Evolutionary conservation across 2,113 vertebrate species (phyloP), one percentile per base, ranked within the genome.

Genomic region (Phocoena phocoena): DNA sequence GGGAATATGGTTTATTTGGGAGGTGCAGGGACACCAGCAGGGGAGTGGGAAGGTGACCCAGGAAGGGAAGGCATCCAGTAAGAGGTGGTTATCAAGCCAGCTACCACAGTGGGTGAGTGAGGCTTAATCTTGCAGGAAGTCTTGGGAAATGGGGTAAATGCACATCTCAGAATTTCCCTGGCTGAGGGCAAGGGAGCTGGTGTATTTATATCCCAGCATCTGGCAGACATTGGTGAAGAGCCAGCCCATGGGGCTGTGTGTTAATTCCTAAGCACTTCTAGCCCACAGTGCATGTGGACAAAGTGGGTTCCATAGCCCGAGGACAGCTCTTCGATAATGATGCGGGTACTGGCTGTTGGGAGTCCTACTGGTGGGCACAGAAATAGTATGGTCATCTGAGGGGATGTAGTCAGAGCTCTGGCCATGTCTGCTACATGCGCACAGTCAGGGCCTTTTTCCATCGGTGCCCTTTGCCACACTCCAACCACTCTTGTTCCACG

Each of bases 1-100:
- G 76, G 36, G 21, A 63, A 33, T 36, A 77, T 53, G 23, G 47
- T 38, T 95, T 77, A 50, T 74, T 85, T 91, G 71, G 71, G 41
- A 93, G 41, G 47, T 92, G 26, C 47, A 83, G 70, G 58, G 88
- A 91, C 68, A 79, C 88, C 77, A 88, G 82, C 85, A 93, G 73
- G 33, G 17, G 41, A 88, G 28, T 74, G 73, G 55, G 47, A 81
- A 90, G 53, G 85, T 90, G 91, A 70, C 70, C 80, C 26, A 77
- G 88, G 53, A 44, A 63, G n/a, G 63, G 62, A 79, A 95, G 33
- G 28, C 93, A 86, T 80, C 58, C 82, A 94, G 50, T 79, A 47
- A 18, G 26, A 73, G 73, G 53, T 84, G 31, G 21, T 41, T 85
- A 55, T 55, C 67, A 81, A 89, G 31, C 41, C 73, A 82, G 44